Base-by-base conservation (phyloP, 2,888 invertebrate genomes). In the Mantis religiosa region DNA sequence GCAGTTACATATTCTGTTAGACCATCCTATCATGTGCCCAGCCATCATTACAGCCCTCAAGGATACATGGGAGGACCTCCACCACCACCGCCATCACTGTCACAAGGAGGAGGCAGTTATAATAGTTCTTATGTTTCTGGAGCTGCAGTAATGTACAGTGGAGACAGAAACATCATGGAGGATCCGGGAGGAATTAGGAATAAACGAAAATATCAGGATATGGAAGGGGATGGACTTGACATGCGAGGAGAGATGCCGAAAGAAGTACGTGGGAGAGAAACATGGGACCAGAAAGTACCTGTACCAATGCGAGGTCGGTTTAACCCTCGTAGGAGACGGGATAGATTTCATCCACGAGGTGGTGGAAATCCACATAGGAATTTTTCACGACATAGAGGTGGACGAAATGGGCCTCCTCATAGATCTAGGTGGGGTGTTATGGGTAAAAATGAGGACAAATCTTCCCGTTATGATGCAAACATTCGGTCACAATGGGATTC, bases 231-330 rank as follows among this genome's bases (percentile, higher is more conserved):
- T 30, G 54, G 54, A 71, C 84, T 30, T 25, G 89, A 89, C 28
- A 28, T 83, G 54, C 82, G 84, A 54, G 34, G 34, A 20, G 89
- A 84, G 25, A 82, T 82, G 9, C 82, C 82, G 7, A n/a, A 30
- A 8, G 85, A 54, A 54, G 28, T 28, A 85, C 41, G 47, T 27
- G 71, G 83, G 9, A 85, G 89, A 82, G 89, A 89, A 81, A 25
- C 85, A 8, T 89, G 89, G 89, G 89, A 89, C 47, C 87, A 83
- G n/a, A 87, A 89, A 83, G 84, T 87, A 28, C 89, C 89, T 27
- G 83, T 88, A 82, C 84, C 84, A 30, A 82, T 88, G 88, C 87
- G 87, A 34, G 89, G 89, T 27, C 54, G 89, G 34, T 89, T 47
- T 28, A 87, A 71, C 71, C 82, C 82, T 30, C 87, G 82, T 82